Evolutionary conservation across 2,797 vertebrate genomes (phyloP), one percentile per base, ranked within the genome.

Genomic region (Aselliscus stoliczkanus): DNA sequence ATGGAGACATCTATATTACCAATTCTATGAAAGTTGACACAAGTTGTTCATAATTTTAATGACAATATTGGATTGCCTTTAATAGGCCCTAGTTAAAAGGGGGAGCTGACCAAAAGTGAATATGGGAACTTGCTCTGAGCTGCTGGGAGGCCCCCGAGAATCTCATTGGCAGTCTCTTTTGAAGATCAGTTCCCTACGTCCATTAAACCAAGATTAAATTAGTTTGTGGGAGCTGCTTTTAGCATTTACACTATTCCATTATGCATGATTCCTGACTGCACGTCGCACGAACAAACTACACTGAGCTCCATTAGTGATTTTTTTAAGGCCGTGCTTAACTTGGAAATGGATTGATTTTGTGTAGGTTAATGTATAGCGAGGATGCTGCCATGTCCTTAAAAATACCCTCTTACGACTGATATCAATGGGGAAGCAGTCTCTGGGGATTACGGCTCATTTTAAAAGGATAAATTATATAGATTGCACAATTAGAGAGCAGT

Each of bases 171-270:
- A 97, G 95, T 97, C 93, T 97, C 97, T 98, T 98, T 88, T 97
- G 98, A 98, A 98, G 98, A 98, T 98, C 98, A 96, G 98, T 98
- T 98, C 97, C 95, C 97, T 90, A 76, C 95, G 96, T 98, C 98
- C 97, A 97, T 98, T 98, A 98, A 98, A 98, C 92, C 96, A 98
- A 98, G 98, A 98, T 98, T 98, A 98, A 98, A 98, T 98, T 98
- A 98, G 98, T 98, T 97, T 92, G 96, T 97, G 97, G 98, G 97
- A 98, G 97, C 96, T 97, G 97, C 98, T 98, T 98, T 98, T 98
- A 98, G 98, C 98, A 98, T 98, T 98, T 97, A 96, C 91, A 88
- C 96, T 98, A 96, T 97, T 98, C 97, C 98, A 98, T 98, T 98
- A 98, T 98, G 98, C 98, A 98, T 98, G 98, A 98, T 98, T 98